These are phyloP conservation scores for Watsonalla binaria DNA, from an alignment of 2,888 invertebrate genomes.

Conservation along the genomic window DNA sequence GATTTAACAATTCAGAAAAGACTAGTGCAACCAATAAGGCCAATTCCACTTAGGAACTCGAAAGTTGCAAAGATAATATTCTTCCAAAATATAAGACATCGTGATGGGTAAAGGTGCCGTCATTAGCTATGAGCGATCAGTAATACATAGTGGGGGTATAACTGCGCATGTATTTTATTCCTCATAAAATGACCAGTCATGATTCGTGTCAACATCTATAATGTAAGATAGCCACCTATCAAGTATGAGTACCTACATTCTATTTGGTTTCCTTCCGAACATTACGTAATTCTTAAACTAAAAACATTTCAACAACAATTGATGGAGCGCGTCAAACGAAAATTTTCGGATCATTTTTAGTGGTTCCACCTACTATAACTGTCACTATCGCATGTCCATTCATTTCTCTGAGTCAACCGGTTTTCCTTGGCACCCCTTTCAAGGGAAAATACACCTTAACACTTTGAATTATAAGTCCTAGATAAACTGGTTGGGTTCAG, in stretches of 20 bases:
- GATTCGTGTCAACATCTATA: neutral
- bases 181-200: too few relatives aligned
- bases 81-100: too few relatives aligned
- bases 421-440: slow-evolving; percentile 4
- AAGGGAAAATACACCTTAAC: slow-evolving; percentile 30
- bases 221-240: neutral
- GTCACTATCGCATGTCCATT: slow-evolving; percentile 55
- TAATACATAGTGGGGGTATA: too few relatives aligned
- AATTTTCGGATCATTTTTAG: slow-evolving; percentile 62
- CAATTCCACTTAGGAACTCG: too few relatives aligned
- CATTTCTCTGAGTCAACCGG: slow-evolving; percentile 46
- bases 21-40: too few relatives aligned
- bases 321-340: slow-evolving; percentile 63
- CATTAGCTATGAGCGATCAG: too few relatives aligned
- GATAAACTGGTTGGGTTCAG: slow-evolving; percentile 13
- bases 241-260: neutral
- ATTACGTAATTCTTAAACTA: neutral
- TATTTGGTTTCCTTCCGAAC: neutral
- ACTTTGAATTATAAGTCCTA: slow-evolving; percentile 16
- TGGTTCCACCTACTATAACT: slow-evolving; percentile 57
- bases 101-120: too few relatives aligned
- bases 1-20: too few relatives aligned
- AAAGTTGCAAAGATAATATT: too few relatives aligned
- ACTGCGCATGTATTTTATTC: too few relatives aligned
- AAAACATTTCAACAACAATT: slow-evolving; percentile 39